Percentiles rank a stretch among this genome's conserved stretches.
These are phyloP conservation scores for Chrysomela aeneicollis DNA, from an alignment of 2,888 invertebrate genomes.

Conservation along the genomic window DNA sequence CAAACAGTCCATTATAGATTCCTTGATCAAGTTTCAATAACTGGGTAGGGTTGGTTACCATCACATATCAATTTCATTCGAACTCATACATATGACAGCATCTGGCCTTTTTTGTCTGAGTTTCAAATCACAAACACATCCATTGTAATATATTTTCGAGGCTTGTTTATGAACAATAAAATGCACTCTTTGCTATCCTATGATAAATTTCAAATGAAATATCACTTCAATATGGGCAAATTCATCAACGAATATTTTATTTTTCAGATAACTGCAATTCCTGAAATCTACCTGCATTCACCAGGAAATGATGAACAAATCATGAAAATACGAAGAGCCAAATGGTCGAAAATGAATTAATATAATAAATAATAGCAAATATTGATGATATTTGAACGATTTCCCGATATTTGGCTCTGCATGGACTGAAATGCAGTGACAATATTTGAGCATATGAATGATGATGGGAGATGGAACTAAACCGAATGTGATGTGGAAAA, in stretches of 20 bases:
- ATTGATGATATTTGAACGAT: slow-evolving; percentile 10
- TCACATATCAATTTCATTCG: no score
- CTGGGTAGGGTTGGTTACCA: no score
- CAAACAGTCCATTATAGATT: no score
- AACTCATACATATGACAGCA: no score
- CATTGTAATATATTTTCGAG: no score
- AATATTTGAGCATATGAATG: neutral
- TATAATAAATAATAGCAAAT: slow-evolving; percentile 14
- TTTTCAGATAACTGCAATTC: neutral
- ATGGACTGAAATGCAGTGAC: slow-evolving; percentile 2
- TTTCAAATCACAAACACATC: no score
- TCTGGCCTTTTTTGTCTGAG: no score
- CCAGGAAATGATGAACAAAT: neutral
- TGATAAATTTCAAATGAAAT: neutral
- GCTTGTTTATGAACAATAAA: no score
- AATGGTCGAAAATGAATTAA: slow-evolving; percentile 15
- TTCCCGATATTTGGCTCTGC: neutral
- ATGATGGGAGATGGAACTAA: slow-evolving; percentile 2
- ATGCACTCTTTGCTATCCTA: no score
- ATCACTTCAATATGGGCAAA: neutral
- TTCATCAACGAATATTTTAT: neutral
- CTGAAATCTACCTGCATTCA: neutral
- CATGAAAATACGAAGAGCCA: neutral
- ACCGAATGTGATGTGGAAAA: slow-evolving; percentile 1
- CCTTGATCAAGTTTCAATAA: no score